Base-by-base conservation (phyloP, 2,797 vertebrate genomes). In the Heteromormyrus szaboi region DNA sequence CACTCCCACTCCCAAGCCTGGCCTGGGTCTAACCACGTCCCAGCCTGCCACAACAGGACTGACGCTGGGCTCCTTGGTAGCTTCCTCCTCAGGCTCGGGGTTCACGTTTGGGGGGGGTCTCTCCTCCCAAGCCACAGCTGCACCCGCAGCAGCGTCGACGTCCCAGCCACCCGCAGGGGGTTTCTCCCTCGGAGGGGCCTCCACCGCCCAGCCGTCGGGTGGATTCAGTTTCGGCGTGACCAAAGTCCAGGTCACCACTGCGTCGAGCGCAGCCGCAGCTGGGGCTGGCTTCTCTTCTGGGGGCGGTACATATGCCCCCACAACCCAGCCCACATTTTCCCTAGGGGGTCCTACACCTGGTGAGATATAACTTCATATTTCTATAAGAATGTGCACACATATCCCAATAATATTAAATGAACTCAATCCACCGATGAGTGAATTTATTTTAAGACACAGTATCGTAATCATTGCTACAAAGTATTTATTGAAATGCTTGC, bases 251-350 rank as follows among this genome's bases (percentile, higher is more conserved):
- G 90, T 91, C 65, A 93, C 94, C 22, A 72, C 93, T 1, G 2
- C 92, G 6, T 2, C 92, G 11, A 51, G 83, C 83, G 14, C 90
- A 86, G 89, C 90, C 56, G 72, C 48, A 25, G 93, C 89, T 37
- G 94, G 93, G 1, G 94, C 94, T 9, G 94, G 95, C 12, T 96
- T 96, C 90, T 91, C 92, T 56, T 96, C 95, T 8, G 93, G 93
- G 3, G 79, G 33, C 25, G 51, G 14, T 51, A 89, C 93, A 11
- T 2, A 68, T 29, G 37, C 83, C 9, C 89, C 93, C 3, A 29
- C 92, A 1, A 41, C 90, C 0, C 93, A 94, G 33, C 76, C 95
- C 0, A 92, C 92, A 3, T 96, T 97, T 90, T 93, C 92, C 89
- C 88, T 96, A 0, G 95, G 94, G 8, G 88, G 17, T 0, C 94